Conservation (phyloP, 2,113 vertebrate species). For the Silurus glanis region DNA sequence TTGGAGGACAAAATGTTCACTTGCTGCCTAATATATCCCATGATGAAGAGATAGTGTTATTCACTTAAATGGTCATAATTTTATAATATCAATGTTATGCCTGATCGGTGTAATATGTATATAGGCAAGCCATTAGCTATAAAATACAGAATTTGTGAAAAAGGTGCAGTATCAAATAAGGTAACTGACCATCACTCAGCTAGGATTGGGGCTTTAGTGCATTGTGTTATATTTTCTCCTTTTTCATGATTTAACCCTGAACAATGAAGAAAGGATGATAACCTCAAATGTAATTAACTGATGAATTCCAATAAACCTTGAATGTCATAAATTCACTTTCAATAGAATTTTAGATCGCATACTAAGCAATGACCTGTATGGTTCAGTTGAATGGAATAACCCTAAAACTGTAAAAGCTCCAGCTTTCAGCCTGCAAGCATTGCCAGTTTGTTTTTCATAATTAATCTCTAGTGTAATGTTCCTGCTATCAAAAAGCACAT, state of each 20-base stretch:
- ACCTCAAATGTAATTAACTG: background rate
- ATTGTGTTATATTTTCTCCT: background rate
- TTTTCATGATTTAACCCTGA: background rate
- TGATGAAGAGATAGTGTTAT: too few relatives aligned
- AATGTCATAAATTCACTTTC: background rate
- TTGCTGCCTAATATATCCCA: too few relatives aligned
- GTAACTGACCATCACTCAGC: background rate
- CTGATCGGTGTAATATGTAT: too few relatives aligned
- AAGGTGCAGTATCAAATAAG: background rate
- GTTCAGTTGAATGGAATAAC: background rate
- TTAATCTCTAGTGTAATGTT: conserved; percentile 79
- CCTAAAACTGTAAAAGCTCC: background rate
- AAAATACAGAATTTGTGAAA: background rate
- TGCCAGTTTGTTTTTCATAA: conserved; percentile 78
- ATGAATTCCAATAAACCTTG: background rate
- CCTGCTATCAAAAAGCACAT: conserved; percentile 71
- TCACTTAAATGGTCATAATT: too few relatives aligned
- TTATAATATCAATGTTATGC: too few relatives aligned
- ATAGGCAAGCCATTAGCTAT: too few relatives aligned
- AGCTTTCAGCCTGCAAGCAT: conserved; percentile 59
- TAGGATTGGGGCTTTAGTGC: background rate
- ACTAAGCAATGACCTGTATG: background rate
- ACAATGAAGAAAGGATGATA: background rate
- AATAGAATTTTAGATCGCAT: background rate
- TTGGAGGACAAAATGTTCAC: too few relatives aligned